Percentiles rank a stretch among this genome's conserved stretches.
phyloP scores from a whole-genome alignment of 1,140 invertebrate species.

The Nymphalis io region DNA sequence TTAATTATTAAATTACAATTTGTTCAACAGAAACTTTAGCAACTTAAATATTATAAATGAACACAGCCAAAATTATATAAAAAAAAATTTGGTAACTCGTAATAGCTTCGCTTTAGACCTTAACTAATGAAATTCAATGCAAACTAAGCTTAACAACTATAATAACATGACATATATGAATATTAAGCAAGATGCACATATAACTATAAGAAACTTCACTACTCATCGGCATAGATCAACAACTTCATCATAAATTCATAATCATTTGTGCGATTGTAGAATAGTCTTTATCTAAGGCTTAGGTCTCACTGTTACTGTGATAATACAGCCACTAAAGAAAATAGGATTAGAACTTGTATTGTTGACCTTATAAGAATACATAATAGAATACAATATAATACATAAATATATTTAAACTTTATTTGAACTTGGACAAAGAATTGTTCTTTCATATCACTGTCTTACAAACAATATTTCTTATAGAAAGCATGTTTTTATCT shows the following conservation, averaged over 20 bases:
- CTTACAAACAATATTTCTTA: too few relatives aligned
- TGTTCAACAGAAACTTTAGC: not conserved
- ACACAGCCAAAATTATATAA: slow-evolving; percentile 12
- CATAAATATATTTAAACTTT: too few relatives aligned
- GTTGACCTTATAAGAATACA: not conserved
- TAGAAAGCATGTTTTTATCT: too few relatives aligned
- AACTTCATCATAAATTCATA: not conserved
- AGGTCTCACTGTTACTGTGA: not conserved
- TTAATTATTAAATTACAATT: not conserved
- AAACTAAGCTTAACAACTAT: too few relatives aligned
- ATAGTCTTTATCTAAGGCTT: not conserved
- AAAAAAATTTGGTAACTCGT: slow-evolving; percentile 19
- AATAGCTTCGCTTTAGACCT: too few relatives aligned
- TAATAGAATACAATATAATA: too few relatives aligned
- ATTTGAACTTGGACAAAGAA: too few relatives aligned
- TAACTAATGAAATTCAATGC: too few relatives aligned
- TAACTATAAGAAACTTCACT: not conserved
- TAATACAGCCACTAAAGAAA: not conserved
- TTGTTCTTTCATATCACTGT: too few relatives aligned
- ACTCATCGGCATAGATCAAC: not conserved
- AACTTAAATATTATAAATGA: slow-evolving; percentile 6
- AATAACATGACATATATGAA: too few relatives aligned
- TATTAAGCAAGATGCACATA: not conserved
- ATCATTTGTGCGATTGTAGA: not conserved
- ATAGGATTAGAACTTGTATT: not conserved